Evolutionary conservation across 2,888 invertebrate species (phyloP), one percentile per base, ranked within the genome.

Genomic region (Ferdinandea cuprea): DNA sequence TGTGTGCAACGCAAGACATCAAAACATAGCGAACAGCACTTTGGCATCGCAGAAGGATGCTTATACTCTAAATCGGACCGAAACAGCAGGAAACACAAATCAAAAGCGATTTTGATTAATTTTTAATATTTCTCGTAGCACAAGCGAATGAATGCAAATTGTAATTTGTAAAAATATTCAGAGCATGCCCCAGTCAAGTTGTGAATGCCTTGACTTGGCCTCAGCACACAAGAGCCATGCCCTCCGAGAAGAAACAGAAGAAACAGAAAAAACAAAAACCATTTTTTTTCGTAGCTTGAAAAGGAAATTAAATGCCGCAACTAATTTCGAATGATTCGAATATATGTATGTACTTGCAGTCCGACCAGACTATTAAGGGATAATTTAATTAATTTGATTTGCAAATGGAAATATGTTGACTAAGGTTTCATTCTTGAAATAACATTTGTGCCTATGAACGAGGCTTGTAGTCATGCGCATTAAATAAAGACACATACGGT

Each of bases 41-140:
- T 21, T 13, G 6, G 17, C 35, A 42, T 61, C 7, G 13, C 3
- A 8, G 61, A 21, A 13, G 8, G 48, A 9, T 13, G 25, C 13
- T 25, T 21, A n/a, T n/a, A 19, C 66, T 59, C 48, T 21, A 46
- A 44, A 54, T 71, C 80, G 44, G 80, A 44, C 72, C 32, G 72
- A 61, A 83, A 83, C 89, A 89, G 89, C 89, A 88, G 89, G 89
- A 89, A 89, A 88, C 89, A 87, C 89, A 88, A 88, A 87, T 89
- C 88, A 89, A 86, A 87, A 86, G 81, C 85, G 85, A 86, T 86
- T 89, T 88, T 88, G 89, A 89, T 89, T 89, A 89, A 89, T 89
- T 89, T 89, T 87, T 87, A 87, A 87, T 88, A 88, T 78, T 72
- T 83, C 72, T 56, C 72, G 35, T 56, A 72, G 68, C 66, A 54